phyloP scores from a whole-genome alignment of 2,888 invertebrate genomes.

The Cloeon dipterum region DNA sequence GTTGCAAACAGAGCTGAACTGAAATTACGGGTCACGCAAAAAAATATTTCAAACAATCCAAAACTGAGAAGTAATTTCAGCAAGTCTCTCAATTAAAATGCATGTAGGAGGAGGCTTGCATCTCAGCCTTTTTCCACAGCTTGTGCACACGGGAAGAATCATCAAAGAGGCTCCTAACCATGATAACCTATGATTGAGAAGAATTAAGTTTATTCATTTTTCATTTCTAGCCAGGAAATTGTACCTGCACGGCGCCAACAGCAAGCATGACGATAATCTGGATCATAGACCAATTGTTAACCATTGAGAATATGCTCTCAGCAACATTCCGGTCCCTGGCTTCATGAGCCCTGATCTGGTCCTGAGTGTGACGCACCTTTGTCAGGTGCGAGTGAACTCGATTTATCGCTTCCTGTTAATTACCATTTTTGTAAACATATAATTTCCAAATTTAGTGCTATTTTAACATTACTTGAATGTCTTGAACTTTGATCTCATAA shows the following conservation, averaged over 20 bases:
- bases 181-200: conserved; percentile 29
- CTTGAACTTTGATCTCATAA: conserved; percentile 26
- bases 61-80: no score
- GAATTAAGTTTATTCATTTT: neutral
- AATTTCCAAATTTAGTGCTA: neutral
- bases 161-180: conserved; percentile 61
- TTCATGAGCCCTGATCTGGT: conserved; percentile 46
- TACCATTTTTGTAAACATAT: conserved; percentile 2
- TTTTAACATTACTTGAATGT: conserved; percentile 17
- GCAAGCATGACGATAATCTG: conserved; percentile 47
- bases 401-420: conserved; percentile 35
- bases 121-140: conserved; percentile 7
- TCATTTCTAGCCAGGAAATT: neutral
- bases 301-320: conserved; percentile 56
- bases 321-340: conserved; percentile 61
- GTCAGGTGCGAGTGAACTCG: conserved; percentile 35
- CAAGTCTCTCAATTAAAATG: no score
- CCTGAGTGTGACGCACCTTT: conserved; percentile 38
- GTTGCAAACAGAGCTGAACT: no score
- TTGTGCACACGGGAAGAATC: conserved; percentile 18
- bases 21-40: no score
- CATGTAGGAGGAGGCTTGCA: no score
- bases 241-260: conserved; percentile 39
- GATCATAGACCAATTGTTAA: conserved; percentile 54
- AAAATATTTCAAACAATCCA: no score